Evolutionary conservation across 2,888 invertebrate genomes (phyloP), one percentile per base, ranked within the genome.

Genomic region (Diarsia rubi): DNA sequence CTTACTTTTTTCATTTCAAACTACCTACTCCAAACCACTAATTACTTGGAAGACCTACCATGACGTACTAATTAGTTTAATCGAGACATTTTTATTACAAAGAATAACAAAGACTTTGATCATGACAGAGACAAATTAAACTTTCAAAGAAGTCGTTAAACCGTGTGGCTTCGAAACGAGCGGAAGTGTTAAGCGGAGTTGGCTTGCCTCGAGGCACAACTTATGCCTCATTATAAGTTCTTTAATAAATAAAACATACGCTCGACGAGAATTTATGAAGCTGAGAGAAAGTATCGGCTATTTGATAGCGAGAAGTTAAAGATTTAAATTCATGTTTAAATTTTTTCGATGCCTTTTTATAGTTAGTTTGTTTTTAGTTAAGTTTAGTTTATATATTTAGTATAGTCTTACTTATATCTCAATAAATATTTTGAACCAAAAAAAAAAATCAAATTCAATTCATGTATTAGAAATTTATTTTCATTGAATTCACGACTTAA

Each of bases 61-160:
- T 24, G 52, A 31, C 37, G 52, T 63, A 63, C 47, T 70, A 75
- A 85, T 79, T 75, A 81, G 79, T 75, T 73, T 69, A 74, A 73
- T 63, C 37, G 57, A 62, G 66, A 83, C 57, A 76, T 75, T 79
- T 84, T 76, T 78, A 72, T 75, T 72, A 24, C 59, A 62, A 78
- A 75, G 68, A 74, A 79, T 69, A 79, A 73, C 66, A 78, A 85
- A 78, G 65, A 78, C 81, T 74, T 83, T 85, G 81, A 85, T 87
- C 84, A 81, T 74, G 84, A 87, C 87, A 85, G 82, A 86, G 88
- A 88, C 84, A 89, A 89, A 90, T 88, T 85, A 85, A 90, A 90
- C 83, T 88, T 86, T 57, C 78, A 72, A 83, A 78, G 84, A 86
- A 86, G 85, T 84, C 80, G 78, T 85, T 88, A 81, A 70, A 82